Base-by-base conservation (phyloP, 2,888 invertebrate genomes). In the Drosophila barbarae region DNA sequence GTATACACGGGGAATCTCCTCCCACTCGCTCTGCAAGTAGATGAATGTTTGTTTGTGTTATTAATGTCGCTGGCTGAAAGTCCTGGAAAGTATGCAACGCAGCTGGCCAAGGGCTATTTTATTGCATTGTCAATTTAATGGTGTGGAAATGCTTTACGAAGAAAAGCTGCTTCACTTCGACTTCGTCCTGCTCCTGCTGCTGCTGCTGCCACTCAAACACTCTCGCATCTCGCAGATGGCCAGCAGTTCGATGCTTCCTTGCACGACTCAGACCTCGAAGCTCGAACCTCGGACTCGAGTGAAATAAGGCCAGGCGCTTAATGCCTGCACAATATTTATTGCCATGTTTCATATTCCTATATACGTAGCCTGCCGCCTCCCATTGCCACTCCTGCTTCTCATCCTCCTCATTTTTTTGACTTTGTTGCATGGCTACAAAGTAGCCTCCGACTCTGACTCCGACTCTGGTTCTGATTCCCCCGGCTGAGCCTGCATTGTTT, bases 91-190 rank as follows among this genome's bases (percentile, higher is more conserved):
- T 76, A 76, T 73, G 77, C 71, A 74, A 59, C 65, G 72, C 54
- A 77, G 69, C 71, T 84, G 83, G 58, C 55, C 72, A 56, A 65
- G 49, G 61, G 76, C 68, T 76, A 71, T 82, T 79, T 79, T 79
- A 84, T 81, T 83, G 85, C 84, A 83, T 76, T 81, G 84, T 83
- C 84, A 85, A 85, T 81, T 85, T 85, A 81, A 81, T 81, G 85
- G 81, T 83, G 85, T 83, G 85, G 81, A 85, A 85, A 85, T 85
- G 77, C 64, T 80, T 80, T 77, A 76, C 81, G 61, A 67, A 67
- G 57, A 50, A 69, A 72, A 70, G 51, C 69, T 59, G 63, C 72
- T 58, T 56, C 54, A 47, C 66, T 51, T 61, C 54, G 52, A 56
- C 64, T 46, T 26, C 42, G 32, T 35, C 21, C 21, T n/a, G 28